Evolutionary conservation across 2,797 vertebrate genomes (phyloP).

Genomic region (Acanthurus tractus): DNA sequence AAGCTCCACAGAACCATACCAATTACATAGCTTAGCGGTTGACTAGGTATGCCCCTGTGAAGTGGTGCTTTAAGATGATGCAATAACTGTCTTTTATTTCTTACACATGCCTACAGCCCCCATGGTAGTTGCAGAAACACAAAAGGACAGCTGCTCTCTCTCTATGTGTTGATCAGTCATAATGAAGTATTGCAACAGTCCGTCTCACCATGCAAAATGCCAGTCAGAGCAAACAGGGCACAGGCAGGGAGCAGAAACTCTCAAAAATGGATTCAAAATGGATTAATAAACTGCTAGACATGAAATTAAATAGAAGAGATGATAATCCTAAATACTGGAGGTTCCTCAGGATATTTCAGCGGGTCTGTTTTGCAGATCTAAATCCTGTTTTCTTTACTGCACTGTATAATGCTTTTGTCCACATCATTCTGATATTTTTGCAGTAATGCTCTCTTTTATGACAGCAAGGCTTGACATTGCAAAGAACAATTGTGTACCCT

Average conservation of each 20-base stretch:
- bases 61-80: constrained; percentile 71
- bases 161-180: constrained; percentile 74
- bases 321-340: neutral
- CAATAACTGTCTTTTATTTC: constrained; percentile 74
- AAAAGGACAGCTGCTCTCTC: constrained; percentile 73
- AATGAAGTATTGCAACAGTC: constrained; percentile 60
- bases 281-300: constrained; percentile 21
- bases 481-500: neutral
- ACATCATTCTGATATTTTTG: neutral
- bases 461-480: neutral
- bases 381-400: neutral
- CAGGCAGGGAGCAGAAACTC: constrained; percentile 20
- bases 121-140: constrained; percentile 66
- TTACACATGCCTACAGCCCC: constrained; percentile 64
- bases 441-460: neutral
- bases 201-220: constrained; percentile 52
- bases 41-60: constrained; percentile 63
- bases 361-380: neutral
- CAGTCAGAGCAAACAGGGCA: constrained; percentile 48
- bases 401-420: neutral
- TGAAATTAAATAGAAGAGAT: constrained; percentile 13
- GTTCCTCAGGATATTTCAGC: neutral
- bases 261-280: constrained; percentile 17
- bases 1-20: constrained; percentile 48
- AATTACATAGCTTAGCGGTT: constrained; percentile 61